Evolutionary conservation across 1,140 invertebrate genomes (phyloP).

Genomic region (Drosophila busckii): DNA sequence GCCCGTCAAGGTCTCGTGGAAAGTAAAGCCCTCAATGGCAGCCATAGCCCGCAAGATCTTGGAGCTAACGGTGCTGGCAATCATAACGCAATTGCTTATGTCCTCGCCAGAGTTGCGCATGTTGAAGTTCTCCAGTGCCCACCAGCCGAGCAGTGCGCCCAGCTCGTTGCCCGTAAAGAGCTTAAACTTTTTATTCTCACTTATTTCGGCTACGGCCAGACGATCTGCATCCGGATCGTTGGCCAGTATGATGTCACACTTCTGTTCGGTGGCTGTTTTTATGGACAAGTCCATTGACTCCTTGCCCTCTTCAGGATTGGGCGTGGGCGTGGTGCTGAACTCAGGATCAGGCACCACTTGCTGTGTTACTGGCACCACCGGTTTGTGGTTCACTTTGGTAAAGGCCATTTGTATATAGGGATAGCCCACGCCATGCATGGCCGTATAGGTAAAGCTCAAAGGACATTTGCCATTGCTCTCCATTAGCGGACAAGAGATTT

Average conservation of each 20-base stretch:
- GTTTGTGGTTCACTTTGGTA: conserved; percentile 86
- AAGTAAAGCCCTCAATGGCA: conserved; percentile 90
- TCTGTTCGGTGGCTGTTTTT: conserved; percentile 87
- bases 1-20: conserved; percentile 96
- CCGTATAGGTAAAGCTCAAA: conserved; percentile 85
- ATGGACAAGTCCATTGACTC: conserved; percentile 92
- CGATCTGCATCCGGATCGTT: conserved; percentile 99
- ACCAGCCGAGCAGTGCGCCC: conserved; percentile 96
- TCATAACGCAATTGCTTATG: conserved; percentile 85
- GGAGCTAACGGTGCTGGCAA: conserved; percentile 97
- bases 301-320: conserved; percentile 98
- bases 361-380: conserved; percentile 88
- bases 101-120: conserved; percentile 79
- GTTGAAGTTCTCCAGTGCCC: conserved; percentile 86
- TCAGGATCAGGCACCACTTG: conserved; percentile 96
- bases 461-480: conserved; percentile 52
- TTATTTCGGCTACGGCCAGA: conserved; percentile 93
- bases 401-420: conserved; percentile 89
- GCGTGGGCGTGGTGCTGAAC: conserved; percentile 94
- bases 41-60: conserved; percentile 94
- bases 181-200: conserved; percentile 86
- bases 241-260: conserved; percentile 90
- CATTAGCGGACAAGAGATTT: conserved; percentile 33
- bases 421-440: conserved; percentile 98
- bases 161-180: conserved; percentile 98